Base-by-base conservation (phyloP, 2,888 invertebrate species). In the Ennomos fuscantarius region DNA sequence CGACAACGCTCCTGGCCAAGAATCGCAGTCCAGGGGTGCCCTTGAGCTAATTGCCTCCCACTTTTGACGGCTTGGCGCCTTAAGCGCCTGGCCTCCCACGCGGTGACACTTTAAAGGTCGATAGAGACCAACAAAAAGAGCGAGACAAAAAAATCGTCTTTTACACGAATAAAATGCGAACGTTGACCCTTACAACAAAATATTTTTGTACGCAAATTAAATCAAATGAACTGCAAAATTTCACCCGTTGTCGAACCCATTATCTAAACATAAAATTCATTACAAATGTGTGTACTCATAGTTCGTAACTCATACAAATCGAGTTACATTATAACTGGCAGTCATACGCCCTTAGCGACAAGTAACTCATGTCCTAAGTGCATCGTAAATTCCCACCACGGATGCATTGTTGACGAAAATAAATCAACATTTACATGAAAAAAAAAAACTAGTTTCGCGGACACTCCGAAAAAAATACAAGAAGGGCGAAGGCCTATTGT, bases 391-490 rank as follows among this genome's bases (percentile, higher is more conserved):
- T 89, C 90, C 89, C 88, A 89, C 81, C 78, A 62, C 75, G 74
- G 74, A 77, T 66, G 79, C 71, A 87, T 89, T 89, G 90, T 89
- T 90, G 89, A 87, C 87, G 79, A 82, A 86, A 89, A 89, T 89
- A 88, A 89, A 89, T 89, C 89, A 89, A 84, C 82, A 88, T 87
- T 87, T 86, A 89, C 87, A 87, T 86, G 84, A 71, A 78, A 84
- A 83, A 85, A 24, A 84, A 85, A 84, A 87, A 88, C 89, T 77
- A 83, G 89, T 89, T 87, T 79, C 70, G 76, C 73, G 78, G 78
- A 78, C 78, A 70, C 58, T 52, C 63, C 62, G 73, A 78, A 82
- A 81, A 77, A 80, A 72, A 62, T 52, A 9, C 60, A 73, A 68
- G 79, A 81, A 83, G 85, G 86, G 86, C 78, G 78, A 73, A 60